Base-by-base conservation (phyloP, 2,113 vertebrate species). In the Microcebus griseorufus region DNA sequence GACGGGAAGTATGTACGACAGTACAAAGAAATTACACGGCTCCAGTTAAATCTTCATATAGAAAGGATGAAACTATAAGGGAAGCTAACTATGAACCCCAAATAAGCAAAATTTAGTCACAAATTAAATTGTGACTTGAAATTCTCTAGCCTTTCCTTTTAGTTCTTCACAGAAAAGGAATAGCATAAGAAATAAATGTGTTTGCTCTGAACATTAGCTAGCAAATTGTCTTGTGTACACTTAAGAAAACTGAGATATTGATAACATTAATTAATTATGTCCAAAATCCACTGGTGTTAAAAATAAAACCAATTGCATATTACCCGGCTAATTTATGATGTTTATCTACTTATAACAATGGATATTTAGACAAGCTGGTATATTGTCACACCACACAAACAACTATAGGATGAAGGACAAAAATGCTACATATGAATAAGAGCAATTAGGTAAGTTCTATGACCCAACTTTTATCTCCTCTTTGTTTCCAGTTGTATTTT, bases 1-100 rank as follows among this genome's bases (percentile, higher is more conserved):
- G 70, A 92, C 34, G 90, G 95, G 79, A 95, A 97, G 29, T 88
- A 55, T 29, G 82, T 85, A 93, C 93, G 90, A 93, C 17, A 65
- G 11, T 22, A 42, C 9, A 72, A 45, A 51, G 62, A 92, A 90
- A 88, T 81, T 76, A 81, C 58, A 60, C 7, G 4, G 16, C 83
- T 96, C 39, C 39, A 58, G 58, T 93, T 83, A 84, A 82, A 60
- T 94, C 67, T n/a, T 88, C 23, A 73, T 32, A 27, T 25, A 79
- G 37, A 90, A 84, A 76, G 81, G 9, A 39, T 78, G 37, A 90
- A 88, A 93, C 76, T 88, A 0, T 32, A 82, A 62, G 48, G 27
- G 72, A 93, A 84, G n/a, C 81, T 85, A 94, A 69, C 23, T 69
- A 39, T 51, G 8, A 92, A 79, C 37, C 20, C 78, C 51, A 72